Conservation (phyloP, 2,113 vertebrate species). For the Furnarius figulus region DNA sequence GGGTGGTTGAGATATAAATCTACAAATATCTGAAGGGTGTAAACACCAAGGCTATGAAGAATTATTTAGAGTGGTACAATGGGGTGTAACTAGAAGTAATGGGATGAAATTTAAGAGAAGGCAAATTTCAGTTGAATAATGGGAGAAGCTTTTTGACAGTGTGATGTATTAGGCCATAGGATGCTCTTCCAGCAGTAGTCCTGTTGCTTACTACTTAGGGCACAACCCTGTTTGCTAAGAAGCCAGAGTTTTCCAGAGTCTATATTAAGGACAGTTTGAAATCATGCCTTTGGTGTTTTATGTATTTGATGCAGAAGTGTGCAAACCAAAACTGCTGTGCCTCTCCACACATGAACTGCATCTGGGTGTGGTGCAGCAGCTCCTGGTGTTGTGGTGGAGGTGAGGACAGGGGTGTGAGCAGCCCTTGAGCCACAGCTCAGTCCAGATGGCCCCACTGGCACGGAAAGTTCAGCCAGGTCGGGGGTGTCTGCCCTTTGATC, state of each 20-base stretch:
- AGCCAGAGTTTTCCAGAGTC: not conserved
- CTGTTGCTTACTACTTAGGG: slow-evolving; percentile 7
- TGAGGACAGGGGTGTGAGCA: not conserved
- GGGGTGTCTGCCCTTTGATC: not conserved
- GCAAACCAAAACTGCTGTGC: not conserved
- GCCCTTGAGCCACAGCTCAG: not conserved
- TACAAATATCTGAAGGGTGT: slow-evolving; percentile 70
- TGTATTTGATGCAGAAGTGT: not conserved
- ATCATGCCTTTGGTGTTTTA: not conserved
- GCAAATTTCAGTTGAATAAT: slow-evolving; percentile 70
- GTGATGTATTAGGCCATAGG: slow-evolving; percentile 57
- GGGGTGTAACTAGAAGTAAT: slow-evolving; percentile 72
- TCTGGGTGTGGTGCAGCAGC: rapidly evolving
- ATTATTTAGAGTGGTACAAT: slow-evolving; percentile 71
- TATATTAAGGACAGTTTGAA: not conserved
- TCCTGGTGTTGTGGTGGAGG: not conserved
- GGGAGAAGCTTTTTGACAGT: slow-evolving; percentile 65
- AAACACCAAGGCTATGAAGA: slow-evolving; percentile 72
- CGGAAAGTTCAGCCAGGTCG: not conserved
- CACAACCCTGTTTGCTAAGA: slow-evolving; percentile 43
- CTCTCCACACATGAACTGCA: rapidly evolving
- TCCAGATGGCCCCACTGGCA: rapidly evolving
- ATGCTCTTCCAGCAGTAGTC: slow-evolving; percentile 32
- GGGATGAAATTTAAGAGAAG: slow-evolving; percentile 71
- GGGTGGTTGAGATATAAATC: slow-evolving; percentile 65